A percentile compares a stretch with the other conserved stretches of the same genome.
phyloP scores from a whole-genome alignment of 2,888 invertebrate genomes.

The Netelia melanura region DNA sequence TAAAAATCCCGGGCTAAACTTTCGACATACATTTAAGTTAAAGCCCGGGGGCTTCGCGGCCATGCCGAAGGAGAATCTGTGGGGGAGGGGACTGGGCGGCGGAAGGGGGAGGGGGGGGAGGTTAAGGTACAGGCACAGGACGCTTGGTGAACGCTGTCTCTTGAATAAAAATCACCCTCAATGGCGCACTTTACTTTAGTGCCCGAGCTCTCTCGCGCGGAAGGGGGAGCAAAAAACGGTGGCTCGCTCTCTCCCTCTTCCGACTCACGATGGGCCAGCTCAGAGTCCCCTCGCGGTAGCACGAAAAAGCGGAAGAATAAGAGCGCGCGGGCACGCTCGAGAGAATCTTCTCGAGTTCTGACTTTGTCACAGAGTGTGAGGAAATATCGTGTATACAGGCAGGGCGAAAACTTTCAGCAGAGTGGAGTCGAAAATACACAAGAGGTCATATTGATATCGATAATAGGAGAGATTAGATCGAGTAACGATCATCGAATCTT shows the following conservation, averaged over 20 bases:
- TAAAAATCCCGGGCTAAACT: conserved; percentile 83
- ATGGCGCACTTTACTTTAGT: conserved; percentile 82
- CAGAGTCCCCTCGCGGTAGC: conserved; percentile 14
- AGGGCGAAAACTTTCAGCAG: conserved; percentile 55
- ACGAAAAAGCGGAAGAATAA: conserved; percentile 71
- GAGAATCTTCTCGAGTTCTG: conserved; percentile 32
- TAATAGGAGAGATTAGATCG: conserved; percentile 73
- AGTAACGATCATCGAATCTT: conserved; percentile 64
- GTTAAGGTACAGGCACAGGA: conserved; percentile 68
- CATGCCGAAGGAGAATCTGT: conserved; percentile 41
- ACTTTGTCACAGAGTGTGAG: conserved; percentile 5
- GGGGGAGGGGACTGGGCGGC: not conserved
- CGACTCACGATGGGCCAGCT: not conserved
- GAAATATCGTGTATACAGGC: not conserved
- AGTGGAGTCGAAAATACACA: conserved; percentile 29
- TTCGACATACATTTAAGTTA: conserved; percentile 83
- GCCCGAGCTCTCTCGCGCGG: conserved; percentile 70
- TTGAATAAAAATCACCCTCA: conserved; percentile 84
- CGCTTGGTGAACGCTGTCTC: conserved; percentile 80
- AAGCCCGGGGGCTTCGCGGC: conserved; percentile 75
- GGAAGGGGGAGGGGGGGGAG: conserved; percentile 39
- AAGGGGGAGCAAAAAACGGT: conserved; percentile 65
- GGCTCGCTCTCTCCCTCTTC: conserved; percentile 60
- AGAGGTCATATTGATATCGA: conserved; percentile 75
- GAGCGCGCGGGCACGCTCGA: conserved; percentile 66